Base-by-base conservation (phyloP, 37 sponge, comb jelly and placozoan genomes). In the Bolinopsis microptera region DNA sequence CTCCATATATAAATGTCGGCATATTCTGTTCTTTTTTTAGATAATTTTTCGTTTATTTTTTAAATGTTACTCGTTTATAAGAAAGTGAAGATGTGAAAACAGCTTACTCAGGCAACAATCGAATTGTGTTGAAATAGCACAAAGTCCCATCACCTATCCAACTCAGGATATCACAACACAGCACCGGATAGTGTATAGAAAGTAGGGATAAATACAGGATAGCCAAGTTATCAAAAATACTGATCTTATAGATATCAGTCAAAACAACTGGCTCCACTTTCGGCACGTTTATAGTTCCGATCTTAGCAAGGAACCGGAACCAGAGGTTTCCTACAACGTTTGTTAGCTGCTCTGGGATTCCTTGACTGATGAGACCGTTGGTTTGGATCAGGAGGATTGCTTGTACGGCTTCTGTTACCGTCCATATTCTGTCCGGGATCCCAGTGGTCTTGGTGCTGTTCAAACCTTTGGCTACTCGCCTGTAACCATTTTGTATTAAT, bases 301-400 rank as follows among this genome's bases (percentile, higher is more conserved):
- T 41, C 30, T 86, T 86, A n/a, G 90, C 90, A 26, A 86, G 61
- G 30, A 86, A 86, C 3, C 30, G 61, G 27, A 86, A 33, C 90
- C 90, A 86, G 25, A 86, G 26, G 30, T 86, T 41, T 8, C 90
- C 90, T 18, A 41, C 90, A 1, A 86, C 28, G 90, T 9, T 86
- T 26, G 22, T 18, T 22, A 86, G 35, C 13, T 38, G 0, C 0
- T 40, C 1, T 16, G 90, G 90, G 13, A 77, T 18, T 28, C 32
- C 36, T 3, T 23, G 13, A 1, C 25, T 26, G 27, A 86, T 9
- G 25, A 86, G 90, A 27, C 31, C 26, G 9, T 86, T 26, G 22
- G 61, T 41, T 3, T 86, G 90, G 27, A 86, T 22, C 25, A 28
- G 41, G 31, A 86, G 90, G 27, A 86, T 27, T 2, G 31, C 39